These are phyloP conservation scores for Leptinotarsa undecemlineata DNA, from an alignment of 1,140 invertebrate genomes.

Conservation along the genomic window DNA sequence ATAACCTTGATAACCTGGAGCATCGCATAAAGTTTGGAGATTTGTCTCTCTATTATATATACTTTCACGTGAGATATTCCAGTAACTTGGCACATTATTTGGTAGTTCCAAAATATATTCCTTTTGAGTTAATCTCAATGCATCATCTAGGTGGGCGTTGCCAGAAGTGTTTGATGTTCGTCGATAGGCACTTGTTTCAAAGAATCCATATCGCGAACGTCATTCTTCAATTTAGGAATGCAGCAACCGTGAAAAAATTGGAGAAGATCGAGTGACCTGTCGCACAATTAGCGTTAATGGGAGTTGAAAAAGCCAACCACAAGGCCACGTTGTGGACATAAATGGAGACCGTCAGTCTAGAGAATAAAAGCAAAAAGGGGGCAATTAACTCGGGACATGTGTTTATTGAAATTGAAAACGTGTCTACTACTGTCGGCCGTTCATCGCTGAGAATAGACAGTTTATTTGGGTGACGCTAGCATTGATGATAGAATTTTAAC, in stretches of 20 bases:
- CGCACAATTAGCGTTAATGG: slow-evolving; percentile 29
- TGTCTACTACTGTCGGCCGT: too few relatives aligned
- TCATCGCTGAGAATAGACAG: too few relatives aligned
- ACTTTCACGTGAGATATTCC: too few relatives aligned
- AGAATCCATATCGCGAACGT: background rate
- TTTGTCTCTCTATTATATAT: too few relatives aligned
- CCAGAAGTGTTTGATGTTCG: background rate
- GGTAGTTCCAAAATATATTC: too few relatives aligned
- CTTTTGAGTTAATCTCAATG: too few relatives aligned
- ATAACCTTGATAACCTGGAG: too few relatives aligned
- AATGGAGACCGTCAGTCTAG: slow-evolving; percentile 29
- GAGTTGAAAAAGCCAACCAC: slow-evolving; percentile 16
- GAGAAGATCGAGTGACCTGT: slow-evolving; percentile 3
- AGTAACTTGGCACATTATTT: too few relatives aligned
- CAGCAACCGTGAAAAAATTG: background rate
- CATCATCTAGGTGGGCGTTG: too few relatives aligned
- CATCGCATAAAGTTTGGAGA: too few relatives aligned
- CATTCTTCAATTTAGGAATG: background rate
- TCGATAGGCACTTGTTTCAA: background rate
- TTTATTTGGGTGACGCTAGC: too few relatives aligned
- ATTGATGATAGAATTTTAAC: too few relatives aligned
- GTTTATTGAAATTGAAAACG: background rate
- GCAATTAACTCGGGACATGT: slow-evolving; percentile 27
- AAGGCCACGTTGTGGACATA: slow-evolving; percentile 14
- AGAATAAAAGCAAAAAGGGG: slow-evolving; percentile 37